These are phyloP conservation scores for Pelodytes ibericus DNA, from an alignment of 2,797 vertebrate genomes.

Conservation along the genomic window DNA sequence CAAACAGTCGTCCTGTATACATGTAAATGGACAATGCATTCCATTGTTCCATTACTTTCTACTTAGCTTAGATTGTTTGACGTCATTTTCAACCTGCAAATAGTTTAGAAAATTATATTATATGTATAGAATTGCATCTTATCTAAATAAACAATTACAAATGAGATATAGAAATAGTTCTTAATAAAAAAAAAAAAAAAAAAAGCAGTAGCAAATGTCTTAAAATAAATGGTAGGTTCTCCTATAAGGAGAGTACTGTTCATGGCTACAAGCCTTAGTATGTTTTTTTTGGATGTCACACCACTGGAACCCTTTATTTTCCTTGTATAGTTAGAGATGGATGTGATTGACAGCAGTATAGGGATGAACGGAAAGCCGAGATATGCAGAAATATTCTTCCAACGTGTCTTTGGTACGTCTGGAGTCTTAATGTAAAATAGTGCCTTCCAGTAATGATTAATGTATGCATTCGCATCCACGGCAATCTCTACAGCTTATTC, in stretches of 20 bases:
- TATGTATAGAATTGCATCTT: constrained; percentile 17
- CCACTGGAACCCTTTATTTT: background rate
- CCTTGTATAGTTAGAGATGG: background rate
- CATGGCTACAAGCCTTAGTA: constrained; percentile 15
- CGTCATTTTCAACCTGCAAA: constrained; percentile 4
- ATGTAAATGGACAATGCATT: background rate
- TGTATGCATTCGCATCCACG: background rate
- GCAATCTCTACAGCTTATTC: background rate
- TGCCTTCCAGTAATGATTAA: constrained; percentile 6
- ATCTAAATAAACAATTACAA: constrained; percentile 25
- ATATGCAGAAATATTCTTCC: background rate
- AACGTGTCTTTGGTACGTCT: background rate
- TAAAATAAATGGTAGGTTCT: constrained; percentile 30
- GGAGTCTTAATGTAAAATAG: background rate
- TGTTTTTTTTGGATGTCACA: background rate
- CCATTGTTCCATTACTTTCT: background rate
- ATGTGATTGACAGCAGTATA: background rate
- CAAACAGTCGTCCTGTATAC: constrained; percentile 15
- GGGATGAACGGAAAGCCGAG: constrained; percentile 4
- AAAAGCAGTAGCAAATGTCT: background rate
- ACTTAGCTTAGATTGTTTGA: constrained; percentile 4
- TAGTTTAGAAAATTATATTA: constrained; percentile 18
- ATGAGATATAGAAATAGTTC: constrained; percentile 44
- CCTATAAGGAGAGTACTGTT: constrained; percentile 51
- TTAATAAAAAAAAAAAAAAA: constrained; percentile 47